These are phyloP conservation scores for Apistogramma diplotaenia DNA, from an alignment of 2,113 vertebrate genomes.

Conservation along the genomic window DNA sequence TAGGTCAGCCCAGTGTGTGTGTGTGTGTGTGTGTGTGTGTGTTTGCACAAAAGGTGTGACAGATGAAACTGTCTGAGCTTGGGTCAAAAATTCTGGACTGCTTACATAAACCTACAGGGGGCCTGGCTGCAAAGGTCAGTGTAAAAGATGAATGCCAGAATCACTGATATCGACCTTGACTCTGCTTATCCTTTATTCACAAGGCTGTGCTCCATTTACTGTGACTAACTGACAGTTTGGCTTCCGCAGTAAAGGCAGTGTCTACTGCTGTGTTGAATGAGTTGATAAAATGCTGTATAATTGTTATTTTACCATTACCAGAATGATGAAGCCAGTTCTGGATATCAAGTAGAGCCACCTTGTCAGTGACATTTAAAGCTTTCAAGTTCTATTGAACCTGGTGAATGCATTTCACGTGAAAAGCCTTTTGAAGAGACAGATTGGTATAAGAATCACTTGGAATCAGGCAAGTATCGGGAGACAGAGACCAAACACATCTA, in stretches of 20 bases:
- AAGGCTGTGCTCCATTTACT: slow-evolving; percentile 1
- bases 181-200: slow-evolving; percentile 60
- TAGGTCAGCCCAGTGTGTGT: background rate
- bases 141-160: slow-evolving; percentile 41
- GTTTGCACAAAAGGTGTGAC: slow-evolving; percentile 60
- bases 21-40: background rate
- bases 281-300: background rate
- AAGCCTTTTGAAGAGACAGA: slow-evolving; percentile 39
- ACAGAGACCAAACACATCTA: slow-evolving; percentile 56
- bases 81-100: slow-evolving; percentile 62
- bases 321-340: background rate
- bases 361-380: rapidly evolving
- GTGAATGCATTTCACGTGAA: background rate
- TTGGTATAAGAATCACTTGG: slow-evolving; percentile 69
- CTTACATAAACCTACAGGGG: slow-evolving; percentile 53
- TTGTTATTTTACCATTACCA: background rate
- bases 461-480: slow-evolving; percentile 43
- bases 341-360: background rate
- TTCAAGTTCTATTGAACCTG: background rate
- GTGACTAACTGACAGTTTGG: slow-evolving; percentile 2
- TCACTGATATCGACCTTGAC: slow-evolving; percentile 30
- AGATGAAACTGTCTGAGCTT: slow-evolving; percentile 61
- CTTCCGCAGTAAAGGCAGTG: background rate
- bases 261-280: rapidly evolving
- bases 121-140: slow-evolving; percentile 72